Conservation (phyloP, 2,113 vertebrate genomes). For the Bufo gargarizans region DNA sequence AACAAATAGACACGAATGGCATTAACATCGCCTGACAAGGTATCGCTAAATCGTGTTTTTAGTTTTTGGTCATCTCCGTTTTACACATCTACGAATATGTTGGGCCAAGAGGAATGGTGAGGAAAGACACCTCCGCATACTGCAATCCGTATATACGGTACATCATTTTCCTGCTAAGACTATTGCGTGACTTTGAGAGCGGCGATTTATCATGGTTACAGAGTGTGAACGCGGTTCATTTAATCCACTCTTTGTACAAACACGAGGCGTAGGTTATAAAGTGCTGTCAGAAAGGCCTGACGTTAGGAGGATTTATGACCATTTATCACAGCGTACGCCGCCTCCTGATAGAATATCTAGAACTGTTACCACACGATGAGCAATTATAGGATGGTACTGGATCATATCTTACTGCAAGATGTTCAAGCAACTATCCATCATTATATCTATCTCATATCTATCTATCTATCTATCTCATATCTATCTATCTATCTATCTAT, state of each 20-base stretch:
- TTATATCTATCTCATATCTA: no score
- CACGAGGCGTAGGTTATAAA: slow-evolving; percentile 23
- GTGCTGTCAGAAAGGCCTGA: slow-evolving; percentile 15
- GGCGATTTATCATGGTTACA: slow-evolving; percentile 26
- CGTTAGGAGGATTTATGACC: background rate
- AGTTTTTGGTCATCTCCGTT: no score
- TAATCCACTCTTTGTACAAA: slow-evolving; percentile 30
- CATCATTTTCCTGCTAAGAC: background rate
- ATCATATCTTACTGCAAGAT: background rate
- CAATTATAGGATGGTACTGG: background rate
- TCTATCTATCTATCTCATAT: no score
- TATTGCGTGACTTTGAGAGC: background rate
- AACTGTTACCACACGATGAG: background rate
- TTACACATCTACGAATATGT: no score
- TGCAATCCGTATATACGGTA: no score
- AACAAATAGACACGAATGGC: no score
- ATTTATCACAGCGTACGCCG: slow-evolving; percentile 1
- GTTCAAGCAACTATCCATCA: no score
- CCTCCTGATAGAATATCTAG: background rate
- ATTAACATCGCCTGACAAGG: no score
- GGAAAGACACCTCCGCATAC: no score
- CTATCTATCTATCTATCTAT: no score
- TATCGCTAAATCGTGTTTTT: no score
- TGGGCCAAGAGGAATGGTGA: no score
- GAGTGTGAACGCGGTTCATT: slow-evolving; percentile 14